Evolutionary conservation across 2,113 vertebrate genomes (phyloP).

Genomic region (Otis tarda): DNA sequence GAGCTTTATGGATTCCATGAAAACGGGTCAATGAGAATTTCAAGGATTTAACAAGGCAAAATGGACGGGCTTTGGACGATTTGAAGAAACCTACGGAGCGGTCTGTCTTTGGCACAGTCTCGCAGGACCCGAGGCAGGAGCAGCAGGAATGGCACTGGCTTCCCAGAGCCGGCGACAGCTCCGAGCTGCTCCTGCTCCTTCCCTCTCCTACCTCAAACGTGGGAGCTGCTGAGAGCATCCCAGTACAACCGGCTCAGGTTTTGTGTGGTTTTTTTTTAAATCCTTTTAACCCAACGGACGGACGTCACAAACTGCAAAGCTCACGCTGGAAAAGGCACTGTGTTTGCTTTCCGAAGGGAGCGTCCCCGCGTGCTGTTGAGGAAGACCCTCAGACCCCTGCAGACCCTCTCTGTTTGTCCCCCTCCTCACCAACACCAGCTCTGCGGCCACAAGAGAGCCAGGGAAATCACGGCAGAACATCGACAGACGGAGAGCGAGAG

Average conservation of each 20-base stretch:
- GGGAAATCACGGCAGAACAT: neutral
- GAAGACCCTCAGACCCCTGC: too few relatives aligned
- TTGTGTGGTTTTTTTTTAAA: too few relatives aligned
- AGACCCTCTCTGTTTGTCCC: neutral
- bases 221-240: neutral
- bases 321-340: neutral
- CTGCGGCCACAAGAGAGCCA: neutral
- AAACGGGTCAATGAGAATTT: slow-evolving; percentile 34
- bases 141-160: neutral
- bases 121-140: neutral
- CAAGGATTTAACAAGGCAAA: slow-evolving; percentile 18
- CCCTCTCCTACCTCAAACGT: neutral
- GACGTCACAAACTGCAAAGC: neutral
- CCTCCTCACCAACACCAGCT: neutral
- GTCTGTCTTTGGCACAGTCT: neutral
- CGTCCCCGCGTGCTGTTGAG: fast-evolving
- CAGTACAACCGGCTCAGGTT: neutral
- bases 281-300: neutral
- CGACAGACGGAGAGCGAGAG: neutral
- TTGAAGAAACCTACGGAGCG: neutral
- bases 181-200: neutral
- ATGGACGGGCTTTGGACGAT: neutral
- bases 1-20: neutral
- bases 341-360: neutral
- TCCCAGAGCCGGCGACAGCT: neutral